Evolutionary conservation across 2,888 invertebrate species (phyloP), one percentile per base, ranked within the genome.

Genomic region (Mesorhabditis spiculigera): DNA sequence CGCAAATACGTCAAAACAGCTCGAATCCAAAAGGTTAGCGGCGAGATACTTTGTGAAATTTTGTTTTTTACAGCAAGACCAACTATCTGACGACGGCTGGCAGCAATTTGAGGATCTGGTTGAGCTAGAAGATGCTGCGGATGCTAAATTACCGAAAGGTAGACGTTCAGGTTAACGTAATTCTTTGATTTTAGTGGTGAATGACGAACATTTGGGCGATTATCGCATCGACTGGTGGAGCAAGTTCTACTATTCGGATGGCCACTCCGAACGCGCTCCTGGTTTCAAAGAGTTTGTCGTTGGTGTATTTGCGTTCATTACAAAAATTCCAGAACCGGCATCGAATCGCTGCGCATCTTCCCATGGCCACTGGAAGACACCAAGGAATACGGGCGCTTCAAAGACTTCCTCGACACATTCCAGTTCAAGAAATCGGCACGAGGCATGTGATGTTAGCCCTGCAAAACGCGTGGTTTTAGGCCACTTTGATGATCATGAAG

Each of bases 241-340:
- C 0, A 94, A 94, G 87, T 95, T 93, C 86, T 94, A 93, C 85
- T 92, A 93, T 13, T 94, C 94, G 0, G 90, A 92, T 13, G 93
- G 93, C 82, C 90, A 88, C 66, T 74, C 81, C 4, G 85, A 86
- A 61, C 88, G 87, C 80, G 87, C 88, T 75, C 87, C 82, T 10
- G 80, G 80, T 41, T 83, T 74, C 67, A 73, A 75, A 16, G 77
- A 80, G 81, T 82, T 10, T 4, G n/a, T n/a, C n/a, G n/a, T n/a
- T n/a, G n/a, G n/a, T n/a, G n/a, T n/a, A n/a, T n/a, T n/a, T n/a
- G n/a, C n/a, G n/a, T n/a, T n/a, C n/a, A n/a, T n/a, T n/a, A n/a
- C n/a, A n/a, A n/a, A n/a, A n/a, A 28, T 28, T 28, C n/a, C 68
- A 82, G 81, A 72, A 74, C 75, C n/a, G 81, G 80, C 41, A 73